Conservation (phyloP, 35 echinoderm and acorn worm species). For the Apostichopus californicus region DNA sequence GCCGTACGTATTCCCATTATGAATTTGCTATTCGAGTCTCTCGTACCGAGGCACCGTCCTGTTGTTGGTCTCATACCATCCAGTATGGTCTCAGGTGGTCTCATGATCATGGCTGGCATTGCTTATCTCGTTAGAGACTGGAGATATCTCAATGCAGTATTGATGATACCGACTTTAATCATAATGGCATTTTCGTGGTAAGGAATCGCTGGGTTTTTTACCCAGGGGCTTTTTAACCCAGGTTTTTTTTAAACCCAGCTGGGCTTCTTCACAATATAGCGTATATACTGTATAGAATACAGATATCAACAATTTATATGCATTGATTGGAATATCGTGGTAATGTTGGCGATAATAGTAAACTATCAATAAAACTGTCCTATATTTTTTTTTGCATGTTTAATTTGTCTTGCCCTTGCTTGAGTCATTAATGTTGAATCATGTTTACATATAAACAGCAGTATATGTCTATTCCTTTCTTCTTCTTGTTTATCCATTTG, state of each 20-base stretch:
- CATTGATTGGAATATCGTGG: not conserved
- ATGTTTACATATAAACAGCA: no score
- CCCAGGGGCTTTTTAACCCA: not conserved
- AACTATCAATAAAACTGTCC: no score
- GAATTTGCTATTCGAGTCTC: conserved; percentile 26
- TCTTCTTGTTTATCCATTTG: no score
- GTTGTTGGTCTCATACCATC: not conserved
- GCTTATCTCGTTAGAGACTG: conserved; percentile 39
- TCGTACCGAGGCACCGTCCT: not conserved
- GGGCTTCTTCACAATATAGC: not conserved
- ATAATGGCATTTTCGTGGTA: conserved; percentile 19
- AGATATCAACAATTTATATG: not conserved
- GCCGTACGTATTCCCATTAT: conserved; percentile 32
- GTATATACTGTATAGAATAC: not conserved
- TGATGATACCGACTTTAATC: conserved; percentile 1
- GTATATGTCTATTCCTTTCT: no score
- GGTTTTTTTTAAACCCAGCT: no score
- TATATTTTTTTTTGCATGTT: no score
- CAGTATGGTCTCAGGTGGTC: conserved; percentile 6
- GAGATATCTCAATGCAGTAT: conserved; percentile 32
- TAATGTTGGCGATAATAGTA: no score
- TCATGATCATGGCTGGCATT: conserved; percentile 39
- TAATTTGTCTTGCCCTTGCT: no score
- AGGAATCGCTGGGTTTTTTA: not conserved
- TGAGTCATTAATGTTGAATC: no score